These are phyloP conservation scores for Notodromas monacha DNA, from an alignment of 2,888 invertebrate genomes.

Conservation along the genomic window DNA sequence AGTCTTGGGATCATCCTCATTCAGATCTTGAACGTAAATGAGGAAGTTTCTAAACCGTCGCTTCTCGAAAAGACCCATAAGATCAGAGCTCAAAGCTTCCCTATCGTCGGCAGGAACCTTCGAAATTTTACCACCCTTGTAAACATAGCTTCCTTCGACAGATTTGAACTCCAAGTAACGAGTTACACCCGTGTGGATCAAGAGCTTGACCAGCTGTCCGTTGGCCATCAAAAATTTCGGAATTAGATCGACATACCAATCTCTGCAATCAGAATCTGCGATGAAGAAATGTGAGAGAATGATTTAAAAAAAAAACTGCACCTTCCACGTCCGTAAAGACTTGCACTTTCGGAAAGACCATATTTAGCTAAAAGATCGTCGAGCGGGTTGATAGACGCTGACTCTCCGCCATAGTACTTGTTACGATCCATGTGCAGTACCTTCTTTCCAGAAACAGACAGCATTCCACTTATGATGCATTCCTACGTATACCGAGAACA, in stretches of 20 bases:
- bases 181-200: slow-evolving; percentile 94
- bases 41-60: slow-evolving; percentile 87
- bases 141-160: slow-evolving; percentile 86
- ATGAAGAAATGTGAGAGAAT: too few relatives aligned
- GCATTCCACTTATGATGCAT: slow-evolving; percentile 95
- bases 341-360: slow-evolving; percentile 42
- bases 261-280: too few relatives aligned
- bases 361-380: slow-evolving; percentile 74
- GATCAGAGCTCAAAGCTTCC: slow-evolving; percentile 77
- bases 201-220: slow-evolving; percentile 71
- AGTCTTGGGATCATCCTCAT: slow-evolving; percentile 58
- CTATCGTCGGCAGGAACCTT: slow-evolving; percentile 96
- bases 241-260: slow-evolving; percentile 98
- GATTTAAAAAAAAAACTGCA: slow-evolving; percentile 8
- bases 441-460: slow-evolving; percentile 93
- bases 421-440: slow-evolving; percentile 98
- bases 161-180: slow-evolving; percentile 95
- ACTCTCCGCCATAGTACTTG: slow-evolving; percentile 98
- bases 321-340: slow-evolving; percentile 44
- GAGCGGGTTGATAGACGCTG: slow-evolving; percentile 92
- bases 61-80: slow-evolving; percentile 99
- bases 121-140: slow-evolving; percentile 71
- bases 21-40: slow-evolving; percentile 72
- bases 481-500: slow-evolving; percentile 26
- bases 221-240: slow-evolving; percentile 99